Evolutionary conservation across 2,113 vertebrate genomes (phyloP).

Genomic region (Syngnathoides biaculeatus): DNA sequence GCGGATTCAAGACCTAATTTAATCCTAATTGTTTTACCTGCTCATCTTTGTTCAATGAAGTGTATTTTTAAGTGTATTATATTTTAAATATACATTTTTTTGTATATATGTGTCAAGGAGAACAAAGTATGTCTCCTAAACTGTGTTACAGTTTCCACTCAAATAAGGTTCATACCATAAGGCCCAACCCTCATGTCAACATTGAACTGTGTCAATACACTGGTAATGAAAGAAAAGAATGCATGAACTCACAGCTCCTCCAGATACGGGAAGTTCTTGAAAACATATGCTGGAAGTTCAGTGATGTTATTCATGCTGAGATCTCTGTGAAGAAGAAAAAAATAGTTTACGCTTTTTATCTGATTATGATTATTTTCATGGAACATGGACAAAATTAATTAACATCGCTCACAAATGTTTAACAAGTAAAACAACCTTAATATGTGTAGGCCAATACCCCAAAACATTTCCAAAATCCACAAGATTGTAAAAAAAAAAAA

Average conservation of each 20-base stretch:
- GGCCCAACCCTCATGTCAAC: conserved; percentile 46
- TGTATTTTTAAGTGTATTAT: too few relatives aligned
- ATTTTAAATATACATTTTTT: too few relatives aligned
- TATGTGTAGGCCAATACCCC: too few relatives aligned
- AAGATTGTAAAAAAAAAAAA: too few relatives aligned
- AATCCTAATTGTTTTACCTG: not conserved
- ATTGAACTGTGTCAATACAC: conserved; percentile 44
- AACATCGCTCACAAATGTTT: not conserved
- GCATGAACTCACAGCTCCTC: conserved; percentile 92
- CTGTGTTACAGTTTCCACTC: conserved; percentile 32
- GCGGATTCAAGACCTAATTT: not conserved
- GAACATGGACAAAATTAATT: not conserved
- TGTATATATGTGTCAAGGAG: too few relatives aligned
- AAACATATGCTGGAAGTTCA: conserved; percentile 87
- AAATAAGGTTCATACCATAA: conserved; percentile 48
- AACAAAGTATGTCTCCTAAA: conserved; percentile 18
- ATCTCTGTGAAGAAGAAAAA: conserved; percentile 77
- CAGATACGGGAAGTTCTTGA: conserved; percentile 90
- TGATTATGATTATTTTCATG: not conserved
- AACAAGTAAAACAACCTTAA: not conserved
- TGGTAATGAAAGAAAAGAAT: conserved; percentile 14
- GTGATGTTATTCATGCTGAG: conserved; percentile 99
- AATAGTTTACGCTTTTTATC: not conserved
- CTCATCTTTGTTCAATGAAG: not conserved
- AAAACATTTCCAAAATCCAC: too few relatives aligned